Evolutionary conservation across 1,140 invertebrate species (phyloP), one percentile per base, ranked within the genome.

Genomic region (Papilio helenus): DNA sequence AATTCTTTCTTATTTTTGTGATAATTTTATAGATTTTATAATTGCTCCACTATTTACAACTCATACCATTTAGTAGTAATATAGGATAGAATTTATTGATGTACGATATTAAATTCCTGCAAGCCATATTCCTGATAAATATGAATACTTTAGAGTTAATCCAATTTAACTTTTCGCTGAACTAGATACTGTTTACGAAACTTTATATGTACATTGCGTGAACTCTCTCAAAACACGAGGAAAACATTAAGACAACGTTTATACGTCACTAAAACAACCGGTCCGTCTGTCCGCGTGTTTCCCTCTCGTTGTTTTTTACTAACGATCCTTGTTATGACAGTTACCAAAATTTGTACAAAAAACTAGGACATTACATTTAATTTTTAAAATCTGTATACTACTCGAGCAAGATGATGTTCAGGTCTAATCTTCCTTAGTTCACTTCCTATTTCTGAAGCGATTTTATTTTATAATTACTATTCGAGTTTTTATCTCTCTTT

Each of bases 181-280:
- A 26, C 58, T 2, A n/a, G n/a, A 1, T n/a, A 8, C 20, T 23
- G 58, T 29, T 61, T 61, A 10, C 23, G 20, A 61, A 61, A 61
- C 58, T 61, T 26, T 26, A 61, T 26, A 73, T n/a, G n/a, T n/a
- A n/a, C n/a, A 49, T 71, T 71, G 34, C 68, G 29, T 42, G 8
- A 39, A 68, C 29, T 39, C 34, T 39, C 29, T 16, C 65, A 29
- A 39, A 39, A 39, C 8, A 71, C 5, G 68, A 61, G 68, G 29
- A 71, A 73, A 73, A 73, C 72, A 73, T 73, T 73, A 71, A 71
- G 8, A 71, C 23, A 71, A 34, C 34, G 29, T 74, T 46, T 29
- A 74, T 74, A 49, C 42, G 72, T 74, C 20, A 20, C 72, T 44
- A 46, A 49, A 74, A 42, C n/a, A 73, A 74, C 72, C 72, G 72